phyloP scores from a whole-genome alignment of 23 tunicate species.

The Aplidium turbinatum region DNA sequence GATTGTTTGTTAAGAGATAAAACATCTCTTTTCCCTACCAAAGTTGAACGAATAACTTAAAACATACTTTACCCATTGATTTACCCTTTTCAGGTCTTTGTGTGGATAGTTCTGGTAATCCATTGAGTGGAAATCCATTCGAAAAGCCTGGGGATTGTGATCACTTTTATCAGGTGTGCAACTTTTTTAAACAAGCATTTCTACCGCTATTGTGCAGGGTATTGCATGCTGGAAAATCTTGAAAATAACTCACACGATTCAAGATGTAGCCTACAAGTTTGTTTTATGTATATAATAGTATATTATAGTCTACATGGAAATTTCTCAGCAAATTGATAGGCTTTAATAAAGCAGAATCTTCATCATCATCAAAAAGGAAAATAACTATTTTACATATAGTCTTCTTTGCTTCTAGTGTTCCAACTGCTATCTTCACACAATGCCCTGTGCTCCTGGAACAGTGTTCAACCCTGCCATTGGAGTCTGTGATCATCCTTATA shows the following conservation, averaged over 20 bases:
- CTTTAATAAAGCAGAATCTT: too few relatives aligned
- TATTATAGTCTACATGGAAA: too few relatives aligned
- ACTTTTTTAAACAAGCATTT: not conserved
- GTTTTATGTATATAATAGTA: too few relatives aligned
- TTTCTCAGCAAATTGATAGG: not conserved
- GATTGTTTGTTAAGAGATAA: too few relatives aligned
- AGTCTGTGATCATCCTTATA: constrained; percentile 64
- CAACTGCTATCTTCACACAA: constrained; percentile 18
- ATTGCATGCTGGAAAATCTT: too few relatives aligned
- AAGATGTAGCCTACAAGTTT: too few relatives aligned
- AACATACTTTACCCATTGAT: not conserved
- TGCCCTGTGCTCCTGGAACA: constrained; percentile 44
- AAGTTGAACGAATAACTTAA: too few relatives aligned
- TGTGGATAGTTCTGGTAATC: constrained; percentile 20
- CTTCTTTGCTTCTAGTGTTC: constrained; percentile 11
- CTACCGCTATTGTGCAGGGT: too few relatives aligned
- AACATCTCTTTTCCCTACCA: too few relatives aligned
- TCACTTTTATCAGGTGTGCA: constrained; percentile 43
- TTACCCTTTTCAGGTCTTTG: not conserved
- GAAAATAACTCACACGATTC: too few relatives aligned
- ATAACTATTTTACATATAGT: not conserved
- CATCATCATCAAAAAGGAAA: not conserved
- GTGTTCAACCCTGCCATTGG: constrained; percentile 46
- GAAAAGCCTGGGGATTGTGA: constrained; percentile 60
- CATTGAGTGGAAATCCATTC: constrained; percentile 47